Percentiles rank a stretch among this genome's conserved stretches.
Evolutionary conservation across 1,140 invertebrate species (phyloP).

Genomic region (Drosophila melanogaster): Release_6_plus_ISO1_MT NT_033779.5:14684001-14684500

Average conservation of each 20-base stretch:
- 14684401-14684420: constrained; percentile 36
- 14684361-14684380: constrained; percentile 40
- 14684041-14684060: not conserved
- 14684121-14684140: not conserved
- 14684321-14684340: not conserved
- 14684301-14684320: too few relatives aligned
- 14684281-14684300: too few relatives aligned
- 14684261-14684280: too few relatives aligned
- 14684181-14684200: too few relatives aligned
- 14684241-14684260: too few relatives aligned
- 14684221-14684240: too few relatives aligned
- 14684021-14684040: constrained; percentile 6
- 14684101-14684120: not conserved
- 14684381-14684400: constrained; percentile 63
- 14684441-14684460: constrained; percentile 35
- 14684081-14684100: not conserved
- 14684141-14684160: not conserved
- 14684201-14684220: not conserved
- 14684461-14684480: constrained; percentile 16
- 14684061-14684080: not conserved
- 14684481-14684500: constrained; percentile 35
- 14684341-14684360: constrained; percentile 34
- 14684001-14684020: constrained; percentile 10
- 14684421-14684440: constrained; percentile 47
- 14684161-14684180: not conserved